A percentile compares a stretch with the other conserved stretches of the same genome.
Evolutionary conservation across 1,140 invertebrate species (phyloP).

Genomic region (Drosophila willistoni): DNA sequence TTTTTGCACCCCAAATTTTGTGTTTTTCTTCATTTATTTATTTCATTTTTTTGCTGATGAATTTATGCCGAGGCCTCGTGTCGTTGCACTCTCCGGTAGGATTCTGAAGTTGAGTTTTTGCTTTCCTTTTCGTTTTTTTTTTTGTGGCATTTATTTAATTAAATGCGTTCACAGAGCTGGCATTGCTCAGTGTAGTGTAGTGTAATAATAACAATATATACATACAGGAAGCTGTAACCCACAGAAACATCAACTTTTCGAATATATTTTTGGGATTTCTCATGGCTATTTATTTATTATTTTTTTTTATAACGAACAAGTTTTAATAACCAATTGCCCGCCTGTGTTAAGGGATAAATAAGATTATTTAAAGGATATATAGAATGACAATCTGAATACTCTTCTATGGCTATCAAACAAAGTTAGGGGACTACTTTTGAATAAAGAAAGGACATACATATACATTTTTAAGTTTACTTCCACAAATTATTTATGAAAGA

Average conservation of each 20-base stretch:
- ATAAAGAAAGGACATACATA: too few species aligned
- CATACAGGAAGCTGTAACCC: conserved; percentile 13
- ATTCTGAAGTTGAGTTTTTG: background rate
- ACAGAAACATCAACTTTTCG: conserved; percentile 21
- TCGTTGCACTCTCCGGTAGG: conserved; percentile 33
- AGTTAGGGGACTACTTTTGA: too few species aligned
- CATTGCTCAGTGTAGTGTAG: conserved; percentile 39
- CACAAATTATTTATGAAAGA: too few species aligned
- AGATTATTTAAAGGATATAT: background rate
- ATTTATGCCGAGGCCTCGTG: conserved; percentile 23
- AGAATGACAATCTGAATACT: background rate
- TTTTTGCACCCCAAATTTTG: conserved; percentile 19
- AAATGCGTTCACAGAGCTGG: conserved; percentile 41
- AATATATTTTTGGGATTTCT: background rate
- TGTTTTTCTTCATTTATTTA: conserved; percentile 20
- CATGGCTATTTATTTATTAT: too few species aligned
- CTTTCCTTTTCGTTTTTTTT: conserved; percentile 7
- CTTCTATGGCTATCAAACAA: background rate
- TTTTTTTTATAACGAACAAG: conserved; percentile 26
- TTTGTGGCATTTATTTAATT: conserved; percentile 65
- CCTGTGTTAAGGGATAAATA: conserved; percentile 9
- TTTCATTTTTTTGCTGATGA: conserved; percentile 8
- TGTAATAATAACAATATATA: conserved; percentile 59
- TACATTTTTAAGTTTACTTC: too few species aligned
- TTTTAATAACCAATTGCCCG: conserved; percentile 56